Evolutionary conservation across 2,888 invertebrate genomes (phyloP), one percentile per base, ranked within the genome.

Genomic region (Synergus gifuensis): DNA sequence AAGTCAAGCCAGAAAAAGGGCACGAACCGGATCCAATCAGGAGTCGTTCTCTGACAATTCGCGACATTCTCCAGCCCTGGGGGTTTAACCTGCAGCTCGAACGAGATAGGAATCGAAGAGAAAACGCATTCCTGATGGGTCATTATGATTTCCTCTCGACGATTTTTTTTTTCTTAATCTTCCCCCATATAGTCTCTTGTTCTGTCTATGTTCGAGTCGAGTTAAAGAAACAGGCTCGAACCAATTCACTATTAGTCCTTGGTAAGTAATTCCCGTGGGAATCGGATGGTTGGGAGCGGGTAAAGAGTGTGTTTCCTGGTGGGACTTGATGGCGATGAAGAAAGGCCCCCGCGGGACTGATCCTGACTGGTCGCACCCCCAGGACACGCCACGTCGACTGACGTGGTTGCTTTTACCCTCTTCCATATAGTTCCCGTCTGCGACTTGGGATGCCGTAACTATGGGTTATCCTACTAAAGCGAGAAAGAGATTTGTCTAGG

Each of bases 231-330:
- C 58, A 73, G 81, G 64, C 76, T 77, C 73, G 79, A 78, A 82
- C 78, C 83, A 78, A 80, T 67, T 85, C 85, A 84, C 86, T 91
- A 91, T 91, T 90, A 90, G 88, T 91, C 91, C 87, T 89, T 87
- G 78, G 88, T 80, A 83, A 86, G 89, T 87, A 91, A 91, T 91
- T 91, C 91, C 91, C 91, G 90, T 90, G 91, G 91, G 91, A 91
- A 91, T 91, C 90, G 86, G 86, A 80, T 80, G 86, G 82, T 81
- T 77, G 82, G 82, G 82, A 78, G 85, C 82, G 83, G 84, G 81
- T 82, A 83, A 86, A 82, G 84, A 84, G 80, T 76, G 16, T 63
- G 58, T 60, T 82, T 87, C 83, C 87, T 87, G 82, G 78, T 86
- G 89, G 88, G 89, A 88, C 89, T 84, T 82, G 80, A 82, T 83